Evolutionary conservation across 2,797 vertebrate species (phyloP).

Genomic region (Spheniscus humboldti): DNA sequence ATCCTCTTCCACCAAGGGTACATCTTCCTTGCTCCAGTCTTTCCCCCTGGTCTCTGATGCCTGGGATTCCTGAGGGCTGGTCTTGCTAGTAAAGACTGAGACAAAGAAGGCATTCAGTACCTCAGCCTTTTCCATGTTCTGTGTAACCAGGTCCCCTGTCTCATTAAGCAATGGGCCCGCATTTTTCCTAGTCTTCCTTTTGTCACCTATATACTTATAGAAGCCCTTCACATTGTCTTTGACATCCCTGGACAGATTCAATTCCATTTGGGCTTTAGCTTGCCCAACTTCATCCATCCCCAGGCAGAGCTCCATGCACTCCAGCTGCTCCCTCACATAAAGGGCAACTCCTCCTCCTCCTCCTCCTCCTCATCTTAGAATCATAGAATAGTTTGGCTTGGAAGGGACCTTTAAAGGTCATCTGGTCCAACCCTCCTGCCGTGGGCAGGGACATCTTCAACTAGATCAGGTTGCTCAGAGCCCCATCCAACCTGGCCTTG

Average conservation of each 20-base stretch:
- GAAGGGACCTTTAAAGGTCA: too few relatives aligned
- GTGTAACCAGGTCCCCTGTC: background rate
- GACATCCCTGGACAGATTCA: background rate
- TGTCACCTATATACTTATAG: background rate
- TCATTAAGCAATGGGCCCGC: background rate
- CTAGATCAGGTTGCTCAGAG: too few relatives aligned
- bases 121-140: background rate
- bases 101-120: background rate
- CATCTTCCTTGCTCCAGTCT: background rate
- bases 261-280: background rate
- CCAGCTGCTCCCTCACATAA: background rate
- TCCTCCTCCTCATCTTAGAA: background rate
- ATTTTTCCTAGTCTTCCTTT: background rate
- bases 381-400: too few relatives aligned
- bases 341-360: background rate
- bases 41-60: background rate
- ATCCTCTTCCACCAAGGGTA: background rate
- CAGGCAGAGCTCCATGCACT: background rate
- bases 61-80: background rate
- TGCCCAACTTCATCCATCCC: background rate
- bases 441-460: too few relatives aligned
- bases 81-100: background rate
- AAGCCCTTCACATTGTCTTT: background rate
- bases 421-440: too few relatives aligned
- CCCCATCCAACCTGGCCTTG: too few relatives aligned